Base-by-base conservation (phyloP, 2,797 vertebrate genomes). In the Saxicola maurus region DNA sequence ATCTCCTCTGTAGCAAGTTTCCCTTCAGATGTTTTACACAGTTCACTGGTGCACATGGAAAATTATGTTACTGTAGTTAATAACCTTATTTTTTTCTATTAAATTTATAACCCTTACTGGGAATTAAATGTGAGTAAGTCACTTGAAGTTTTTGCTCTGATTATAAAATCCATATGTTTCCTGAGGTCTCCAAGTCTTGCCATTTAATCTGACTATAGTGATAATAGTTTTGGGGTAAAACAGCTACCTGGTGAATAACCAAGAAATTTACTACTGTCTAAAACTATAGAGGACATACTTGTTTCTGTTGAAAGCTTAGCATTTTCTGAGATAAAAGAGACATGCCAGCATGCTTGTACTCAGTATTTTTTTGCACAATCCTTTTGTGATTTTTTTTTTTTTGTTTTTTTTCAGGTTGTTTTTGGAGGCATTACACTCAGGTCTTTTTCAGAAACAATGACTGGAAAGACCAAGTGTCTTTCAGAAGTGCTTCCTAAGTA, bases 111-210 rank as follows among this genome's bases (percentile, higher is more conserved):
- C 66, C 82, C 61, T 93, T 90, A 79, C 65, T 0, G 1, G 84
- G 89, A 93, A 91, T 94, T 91, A 87, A 89, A 92, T 93, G 86
- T 87, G 82, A 76, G 45, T 80, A 89, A 92, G 86, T 65, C 74
- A 89, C 89, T 89, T 71, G 43, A 82, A 84, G 89, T 94, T 91
- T 94, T 89, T 93, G 33, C 64, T 91, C 71, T 87, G 84, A 86
- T 93, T 95, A 91, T 93, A 89, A 82, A 91, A 91, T 91, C 88
- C 91, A 91, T 95, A 94, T 91, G 91, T 87, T 96, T 90, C 71
- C 82, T 75, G 86, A 92, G 56, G 38, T 93, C 82, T 89, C 57
- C 61, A 86, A 82, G 81, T 86, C 74, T 80, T 88, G 72, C 89
- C 61, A 45, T 91, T 94, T 86, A 92, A 82, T 93, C 75, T 87